Base-by-base conservation (phyloP, 2,888 invertebrate species). In the Polydesmus complanatus region DNA sequence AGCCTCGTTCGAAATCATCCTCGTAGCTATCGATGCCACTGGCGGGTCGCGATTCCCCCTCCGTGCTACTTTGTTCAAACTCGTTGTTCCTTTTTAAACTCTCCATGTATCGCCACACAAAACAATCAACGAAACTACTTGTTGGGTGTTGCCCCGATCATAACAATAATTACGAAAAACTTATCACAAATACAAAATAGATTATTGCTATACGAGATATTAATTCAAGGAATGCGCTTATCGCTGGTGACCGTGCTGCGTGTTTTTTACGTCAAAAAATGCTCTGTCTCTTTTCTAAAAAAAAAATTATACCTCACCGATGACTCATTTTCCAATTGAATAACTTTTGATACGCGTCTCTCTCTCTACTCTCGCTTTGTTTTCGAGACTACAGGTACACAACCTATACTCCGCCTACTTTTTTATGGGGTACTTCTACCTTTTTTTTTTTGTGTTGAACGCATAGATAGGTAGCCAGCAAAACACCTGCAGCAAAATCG, bases 1-100 rank as follows among this genome's bases (percentile, higher is more conserved):
- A 37, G 14, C 25, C 60, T 25, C 56, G 26, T 49, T 60, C 60
- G 21, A 60, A 60, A 57, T 60, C 54, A 48, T 58, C 58, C 55
- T 62, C 62, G 25, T 59, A 62, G 37, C 55, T 56, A 8, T 37
- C 54, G 25, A 27, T 50, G 19, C 27, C 59, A 54, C 59, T 59
- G 21, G 53, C 5, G 27, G 59, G 54, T 23, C 59, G 53, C 27
- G 54, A 59, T 49, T 59, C 59, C 3, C 54, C 54, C 54, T 54
- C 52, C 19, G 54, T 25, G 27, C 48, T 47, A 19, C 56, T 56
- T 23, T 56, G 56, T 2, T 56, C 56, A 19, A 21, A 57, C 22
- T 57, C 58, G 26, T 23, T 50, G 50, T 22, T 50, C 23, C 27
- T 18, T n/a, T 54, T 27, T 21, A 49, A 25, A 27, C 23, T 25